Percentiles rank a stretch among this genome's conserved stretches.
These are phyloP conservation scores for Episyrphus balteatus DNA, from an alignment of 1,140 invertebrate genomes.

Conservation along the genomic window DNA sequence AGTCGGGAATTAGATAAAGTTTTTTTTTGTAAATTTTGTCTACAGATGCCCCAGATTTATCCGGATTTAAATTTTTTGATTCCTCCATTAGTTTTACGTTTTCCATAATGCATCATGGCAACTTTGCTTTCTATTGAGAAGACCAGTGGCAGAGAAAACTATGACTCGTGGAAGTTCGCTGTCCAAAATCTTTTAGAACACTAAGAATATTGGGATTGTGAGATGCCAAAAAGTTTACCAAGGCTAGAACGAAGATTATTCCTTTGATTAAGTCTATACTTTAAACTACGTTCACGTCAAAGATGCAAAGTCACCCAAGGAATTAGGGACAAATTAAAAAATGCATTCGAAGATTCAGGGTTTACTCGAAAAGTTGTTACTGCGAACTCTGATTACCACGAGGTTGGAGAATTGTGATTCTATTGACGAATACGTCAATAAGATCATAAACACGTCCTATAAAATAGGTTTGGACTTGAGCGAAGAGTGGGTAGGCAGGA, in stretches of 20 bases:
- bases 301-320: conserved; percentile 11
- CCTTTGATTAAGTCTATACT: too few species aligned
- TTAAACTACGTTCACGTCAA: conserved; percentile 21
- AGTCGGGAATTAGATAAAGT: too few species aligned
- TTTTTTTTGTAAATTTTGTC: too few species aligned
- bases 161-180: conserved; percentile 20
- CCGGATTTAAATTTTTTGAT: too few species aligned
- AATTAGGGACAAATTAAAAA: conserved; percentile 21
- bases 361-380: conserved; percentile 25
- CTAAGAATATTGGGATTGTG: conserved; percentile 19
- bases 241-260: conserved; percentile 21
- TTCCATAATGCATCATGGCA: too few species aligned
- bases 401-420: conserved; percentile 16
- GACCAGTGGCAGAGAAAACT: too few species aligned
- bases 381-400: conserved; percentile 20
- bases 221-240: conserved; percentile 14
- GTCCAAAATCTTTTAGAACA: conserved; percentile 25
- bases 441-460: conserved; percentile 24
- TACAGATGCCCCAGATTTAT: too few species aligned
- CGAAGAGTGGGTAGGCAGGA: conserved; percentile 28
- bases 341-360: conserved; percentile 24
- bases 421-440: conserved; percentile 30
- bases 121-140: too few species aligned
- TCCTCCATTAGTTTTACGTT: too few species aligned
- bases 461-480: conserved; percentile 25